Evolutionary conservation across 2,888 invertebrate species (phyloP).

Genomic region (Pseudeuparius sepicola): DNA sequence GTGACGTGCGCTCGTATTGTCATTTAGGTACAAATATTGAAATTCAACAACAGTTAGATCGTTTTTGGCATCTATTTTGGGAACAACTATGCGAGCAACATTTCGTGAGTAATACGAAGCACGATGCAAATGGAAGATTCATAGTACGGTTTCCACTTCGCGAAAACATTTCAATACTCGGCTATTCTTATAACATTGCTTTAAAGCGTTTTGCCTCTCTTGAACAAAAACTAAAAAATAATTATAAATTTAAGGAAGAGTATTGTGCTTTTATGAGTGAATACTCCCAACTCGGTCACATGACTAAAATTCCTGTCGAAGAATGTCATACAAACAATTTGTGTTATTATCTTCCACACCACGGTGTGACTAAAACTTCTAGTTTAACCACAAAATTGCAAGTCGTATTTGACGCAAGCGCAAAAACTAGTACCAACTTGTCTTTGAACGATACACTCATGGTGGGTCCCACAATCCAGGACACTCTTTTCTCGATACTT

Average conservation of each 20-base stretch:
- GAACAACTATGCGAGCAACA: constrained; percentile 4
- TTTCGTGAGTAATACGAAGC: constrained; percentile 1
- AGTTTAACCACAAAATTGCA: constrained; percentile 12
- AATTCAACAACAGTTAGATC: constrained; percentile 8
- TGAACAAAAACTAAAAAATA: constrained; percentile 9
- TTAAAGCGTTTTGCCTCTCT: constrained; percentile 8
- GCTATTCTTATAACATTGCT: constrained; percentile 10
- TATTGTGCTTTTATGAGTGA: constrained; percentile 14
- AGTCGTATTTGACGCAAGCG: too few species aligned
- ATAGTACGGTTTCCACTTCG: constrained; percentile 8
- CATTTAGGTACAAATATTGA: neutral
- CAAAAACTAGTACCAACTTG: too few species aligned
- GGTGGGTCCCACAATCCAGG: too few species aligned
- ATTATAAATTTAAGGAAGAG: constrained; percentile 4
- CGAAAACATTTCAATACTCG: constrained; percentile 5
- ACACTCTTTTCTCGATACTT: too few species aligned
- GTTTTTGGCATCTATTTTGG: constrained; percentile 5
- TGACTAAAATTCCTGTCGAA: constrained; percentile 3
- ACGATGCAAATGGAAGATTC: constrained; percentile 4
- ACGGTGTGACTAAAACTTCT: constrained; percentile 10
- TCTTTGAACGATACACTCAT: too few species aligned
- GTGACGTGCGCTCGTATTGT: neutral
- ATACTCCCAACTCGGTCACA: constrained; percentile 14
- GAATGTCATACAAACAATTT: neutral
- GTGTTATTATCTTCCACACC: constrained; percentile 15